These are phyloP conservation scores for Drosophila miranda DNA, from an alignment of 1,140 invertebrate genomes.

Conservation along the genomic window DNA sequence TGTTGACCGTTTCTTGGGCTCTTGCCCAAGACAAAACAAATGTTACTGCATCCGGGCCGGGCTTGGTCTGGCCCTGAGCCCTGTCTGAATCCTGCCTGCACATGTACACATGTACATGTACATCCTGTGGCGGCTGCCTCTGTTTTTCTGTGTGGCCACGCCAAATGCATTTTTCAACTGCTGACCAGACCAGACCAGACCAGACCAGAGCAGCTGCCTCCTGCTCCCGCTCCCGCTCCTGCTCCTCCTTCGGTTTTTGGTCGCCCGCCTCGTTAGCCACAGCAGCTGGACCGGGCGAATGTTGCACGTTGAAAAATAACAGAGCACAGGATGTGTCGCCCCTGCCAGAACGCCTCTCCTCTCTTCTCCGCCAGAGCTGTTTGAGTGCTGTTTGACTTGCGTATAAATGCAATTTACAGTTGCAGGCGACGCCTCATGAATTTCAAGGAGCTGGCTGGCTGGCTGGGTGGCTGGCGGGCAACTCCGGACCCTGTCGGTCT, in stretches of 20 bases:
- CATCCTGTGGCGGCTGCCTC: slow-evolving; percentile 33
- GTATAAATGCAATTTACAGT: slow-evolving; percentile 79
- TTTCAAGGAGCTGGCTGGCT: slow-evolving; percentile 61
- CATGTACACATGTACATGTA: slow-evolving; percentile 15
- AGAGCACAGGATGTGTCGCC: slow-evolving; percentile 36
- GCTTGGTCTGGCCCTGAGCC: slow-evolving; percentile 3
- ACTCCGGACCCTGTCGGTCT: slow-evolving; percentile 3
- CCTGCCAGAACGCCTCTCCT: background rate
- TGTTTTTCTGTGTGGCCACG: slow-evolving; percentile 38
- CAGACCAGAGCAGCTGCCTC: slow-evolving; percentile 8
- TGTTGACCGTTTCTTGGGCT: slow-evolving; percentile 53
- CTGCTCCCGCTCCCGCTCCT: background rate
- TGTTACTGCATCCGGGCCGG: slow-evolving; percentile 45
- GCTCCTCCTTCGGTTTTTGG: slow-evolving; percentile 14
- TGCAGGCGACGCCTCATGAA: slow-evolving; percentile 75
- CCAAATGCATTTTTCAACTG: slow-evolving; percentile 60
- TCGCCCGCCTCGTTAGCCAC: slow-evolving; percentile 44
- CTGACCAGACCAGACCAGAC: slow-evolving; percentile 21
- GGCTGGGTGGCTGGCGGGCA: background rate
- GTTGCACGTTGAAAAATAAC: slow-evolving; percentile 57
- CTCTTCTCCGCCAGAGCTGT: slow-evolving; percentile 11
- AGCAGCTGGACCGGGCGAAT: slow-evolving; percentile 33
- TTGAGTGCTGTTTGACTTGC: slow-evolving; percentile 74
- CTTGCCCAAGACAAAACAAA: slow-evolving; percentile 53
- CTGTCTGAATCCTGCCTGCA: slow-evolving; percentile 7